Conservation (phyloP, 1,140 invertebrate species). For the Mya arenaria region DNA sequence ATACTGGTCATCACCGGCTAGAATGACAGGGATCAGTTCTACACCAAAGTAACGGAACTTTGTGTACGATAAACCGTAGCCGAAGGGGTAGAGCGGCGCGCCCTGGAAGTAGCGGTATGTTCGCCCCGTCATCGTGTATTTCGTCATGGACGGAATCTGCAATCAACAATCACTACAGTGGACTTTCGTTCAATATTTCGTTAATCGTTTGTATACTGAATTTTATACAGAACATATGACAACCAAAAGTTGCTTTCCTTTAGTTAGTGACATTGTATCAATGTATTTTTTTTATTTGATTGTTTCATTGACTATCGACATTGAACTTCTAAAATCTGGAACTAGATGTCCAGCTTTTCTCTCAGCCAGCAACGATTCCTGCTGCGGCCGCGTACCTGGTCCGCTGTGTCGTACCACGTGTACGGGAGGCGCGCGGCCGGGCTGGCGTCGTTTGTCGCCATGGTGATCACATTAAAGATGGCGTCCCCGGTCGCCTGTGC, state of each 20-base stretch:
- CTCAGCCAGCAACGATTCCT: too few species aligned
- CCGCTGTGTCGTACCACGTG: conserved; percentile 70
- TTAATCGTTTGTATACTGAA: too few species aligned
- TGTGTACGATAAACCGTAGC: conserved; percentile 78
- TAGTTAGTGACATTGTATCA: not conserved
- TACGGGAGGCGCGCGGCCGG: conserved; percentile 75
- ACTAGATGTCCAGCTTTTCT: too few species aligned
- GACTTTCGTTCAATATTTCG: too few species aligned
- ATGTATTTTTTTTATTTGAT: not conserved
- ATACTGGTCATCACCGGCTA: conserved; percentile 56
- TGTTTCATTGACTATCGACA: not conserved
- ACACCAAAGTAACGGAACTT: conserved; percentile 73
- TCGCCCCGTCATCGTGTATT: conserved; percentile 77
- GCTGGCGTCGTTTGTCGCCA: conserved; percentile 61
- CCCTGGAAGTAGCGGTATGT: conserved; percentile 78
- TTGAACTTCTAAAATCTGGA: too few species aligned
- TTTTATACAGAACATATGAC: too few species aligned
- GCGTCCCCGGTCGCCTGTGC: conserved; percentile 76
- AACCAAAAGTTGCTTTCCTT: too few species aligned
- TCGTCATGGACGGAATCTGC: conserved; percentile 76
- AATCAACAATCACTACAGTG: too few species aligned
- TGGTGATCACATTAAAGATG: conserved; percentile 63
- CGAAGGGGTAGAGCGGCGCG: conserved; percentile 76
- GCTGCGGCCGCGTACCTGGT: conserved; percentile 63
- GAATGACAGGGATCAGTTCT: conserved; percentile 46